Conservation (phyloP, 2,113 vertebrate genomes). For the Tetrao urogallus region DNA sequence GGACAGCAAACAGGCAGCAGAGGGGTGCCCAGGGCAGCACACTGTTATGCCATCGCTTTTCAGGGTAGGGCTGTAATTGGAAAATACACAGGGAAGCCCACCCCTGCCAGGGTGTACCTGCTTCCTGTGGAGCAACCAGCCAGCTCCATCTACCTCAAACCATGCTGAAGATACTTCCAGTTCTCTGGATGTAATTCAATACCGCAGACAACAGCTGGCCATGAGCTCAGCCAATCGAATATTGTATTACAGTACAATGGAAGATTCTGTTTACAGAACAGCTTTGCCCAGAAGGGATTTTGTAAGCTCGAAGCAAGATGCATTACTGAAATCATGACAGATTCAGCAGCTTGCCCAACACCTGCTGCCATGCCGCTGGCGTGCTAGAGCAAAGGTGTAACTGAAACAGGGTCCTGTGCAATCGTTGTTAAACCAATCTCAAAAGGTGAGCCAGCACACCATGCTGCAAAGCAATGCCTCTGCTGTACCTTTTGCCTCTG, state of each 20-base stretch:
- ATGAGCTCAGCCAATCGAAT: conserved; percentile 34
- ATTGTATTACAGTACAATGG: neutral
- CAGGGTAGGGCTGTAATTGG: neutral
- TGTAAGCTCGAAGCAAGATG: neutral
- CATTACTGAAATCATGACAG: neutral
- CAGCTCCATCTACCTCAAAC: neutral
- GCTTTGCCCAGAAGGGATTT: neutral
- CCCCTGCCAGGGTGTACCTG: neutral
- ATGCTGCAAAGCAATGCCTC: neutral
- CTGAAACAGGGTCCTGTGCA: neutral
- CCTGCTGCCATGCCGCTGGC: neutral
- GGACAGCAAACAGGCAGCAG: neutral
- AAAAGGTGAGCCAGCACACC: neutral
- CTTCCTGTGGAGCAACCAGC: neutral
- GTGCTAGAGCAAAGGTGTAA: neutral
- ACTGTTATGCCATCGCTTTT: neutral
- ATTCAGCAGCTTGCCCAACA: neutral
- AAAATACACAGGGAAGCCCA: neutral
- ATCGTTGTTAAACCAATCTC: neutral
- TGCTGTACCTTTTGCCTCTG: neutral
- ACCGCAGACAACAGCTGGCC: conserved; percentile 26
- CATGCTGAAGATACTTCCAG: neutral
- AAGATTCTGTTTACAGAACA: neutral
- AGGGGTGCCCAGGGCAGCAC: neutral
- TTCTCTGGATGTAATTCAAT: neutral